Evolutionary conservation across 2,888 invertebrate species (phyloP).

Genomic region (Lobophora halterata): DNA sequence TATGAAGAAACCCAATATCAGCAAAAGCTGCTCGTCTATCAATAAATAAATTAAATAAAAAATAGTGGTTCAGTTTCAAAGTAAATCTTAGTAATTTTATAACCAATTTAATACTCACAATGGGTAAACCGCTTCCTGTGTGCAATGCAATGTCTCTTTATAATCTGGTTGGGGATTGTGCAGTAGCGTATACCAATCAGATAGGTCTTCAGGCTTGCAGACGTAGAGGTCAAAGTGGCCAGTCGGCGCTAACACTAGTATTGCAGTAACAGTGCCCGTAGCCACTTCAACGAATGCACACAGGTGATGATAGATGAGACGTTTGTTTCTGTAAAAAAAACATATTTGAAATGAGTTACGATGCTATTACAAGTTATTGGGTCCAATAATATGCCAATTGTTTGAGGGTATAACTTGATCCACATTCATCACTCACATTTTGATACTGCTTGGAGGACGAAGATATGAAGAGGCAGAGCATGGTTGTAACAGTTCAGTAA

Average conservation of each 20-base stretch:
- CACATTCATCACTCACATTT: too few relatives aligned
- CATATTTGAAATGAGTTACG: neutral
- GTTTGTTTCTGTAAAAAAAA: conserved; percentile 83
- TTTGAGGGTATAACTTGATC: too few relatives aligned
- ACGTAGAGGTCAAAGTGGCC: conserved; percentile 88
- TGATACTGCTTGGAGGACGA: too few relatives aligned
- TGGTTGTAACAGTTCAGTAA: too few relatives aligned
- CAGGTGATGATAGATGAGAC: conserved; percentile 87
- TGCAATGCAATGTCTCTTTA: conserved; percentile 93
- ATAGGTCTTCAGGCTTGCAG: conserved; percentile 88
- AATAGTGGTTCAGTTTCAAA: too few relatives aligned
- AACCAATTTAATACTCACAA: conserved; percentile 83
- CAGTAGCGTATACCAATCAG: conserved; percentile 98
- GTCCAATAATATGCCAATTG: too few relatives aligned
- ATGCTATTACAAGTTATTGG: too few relatives aligned
- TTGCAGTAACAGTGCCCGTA: conserved; percentile 86
- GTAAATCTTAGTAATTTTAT: too few relatives aligned
- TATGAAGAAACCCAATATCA: too few relatives aligned
- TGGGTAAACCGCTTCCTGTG: conserved; percentile 98
- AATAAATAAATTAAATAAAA: too few relatives aligned
- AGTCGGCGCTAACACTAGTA: conserved; percentile 90
- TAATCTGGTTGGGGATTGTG: conserved; percentile 97
- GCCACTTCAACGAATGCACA: conserved; percentile 92
- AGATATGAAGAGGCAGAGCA: too few relatives aligned
- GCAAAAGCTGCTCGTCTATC: too few relatives aligned